These are phyloP conservation scores for Cetoscarus ocellatus DNA, from an alignment of 2,797 vertebrate genomes.

Conservation along the genomic window DNA sequence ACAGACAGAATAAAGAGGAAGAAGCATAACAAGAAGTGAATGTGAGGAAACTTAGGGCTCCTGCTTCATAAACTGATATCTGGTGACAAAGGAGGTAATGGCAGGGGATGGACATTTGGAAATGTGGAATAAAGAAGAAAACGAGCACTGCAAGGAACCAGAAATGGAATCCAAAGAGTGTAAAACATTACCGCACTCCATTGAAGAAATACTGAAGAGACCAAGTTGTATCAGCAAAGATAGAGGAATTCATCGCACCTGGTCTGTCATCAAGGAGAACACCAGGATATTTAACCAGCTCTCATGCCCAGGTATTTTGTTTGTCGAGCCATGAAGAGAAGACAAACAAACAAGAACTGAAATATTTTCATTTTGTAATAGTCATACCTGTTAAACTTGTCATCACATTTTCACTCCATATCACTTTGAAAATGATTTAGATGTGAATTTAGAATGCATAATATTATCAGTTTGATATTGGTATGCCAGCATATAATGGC, in stretches of 20 bases:
- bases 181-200: slow-evolving; percentile 72
- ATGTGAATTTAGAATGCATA: too few species aligned
- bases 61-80: neutral
- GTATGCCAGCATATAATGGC: too few species aligned
- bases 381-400: too few species aligned
- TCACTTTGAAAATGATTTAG: too few species aligned
- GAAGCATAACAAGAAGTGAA: neutral
- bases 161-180: slow-evolving; percentile 20
- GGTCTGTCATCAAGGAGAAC: slow-evolving; percentile 68
- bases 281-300: slow-evolving; percentile 18
- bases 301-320: slow-evolving; percentile 53
- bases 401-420: too few species aligned
- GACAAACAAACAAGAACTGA: too few species aligned
- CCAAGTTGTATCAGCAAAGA: slow-evolving; percentile 47
- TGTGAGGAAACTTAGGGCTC: neutral
- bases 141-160: slow-evolving; percentile 19
- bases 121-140: slow-evolving; percentile 42
- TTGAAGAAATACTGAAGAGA: slow-evolving; percentile 78
- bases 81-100: slow-evolving; percentile 26
- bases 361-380: too few species aligned
- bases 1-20: slow-evolving; percentile 8
- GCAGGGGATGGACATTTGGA: slow-evolving; percentile 23
- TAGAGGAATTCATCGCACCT: slow-evolving; percentile 25
- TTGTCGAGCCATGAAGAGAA: too few species aligned
- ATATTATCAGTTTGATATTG: too few species aligned